phyloP scores from a whole-genome alignment of 2,797 vertebrate species.

The Ctenochaetus hawaiiensis region DNA sequence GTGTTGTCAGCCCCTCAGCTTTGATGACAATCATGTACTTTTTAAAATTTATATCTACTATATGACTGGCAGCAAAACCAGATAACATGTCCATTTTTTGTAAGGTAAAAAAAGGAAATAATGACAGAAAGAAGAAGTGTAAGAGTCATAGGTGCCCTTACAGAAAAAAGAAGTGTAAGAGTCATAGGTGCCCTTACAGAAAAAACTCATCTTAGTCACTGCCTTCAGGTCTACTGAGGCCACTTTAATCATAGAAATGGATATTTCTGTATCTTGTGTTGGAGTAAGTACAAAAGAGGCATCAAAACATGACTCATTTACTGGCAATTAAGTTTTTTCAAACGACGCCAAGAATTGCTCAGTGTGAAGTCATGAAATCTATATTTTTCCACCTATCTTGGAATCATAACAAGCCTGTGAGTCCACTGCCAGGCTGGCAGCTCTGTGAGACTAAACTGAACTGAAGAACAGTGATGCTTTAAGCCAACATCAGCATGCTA shows the following conservation, averaged over 20 bases:
- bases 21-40: no score
- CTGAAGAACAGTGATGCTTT: not conserved
- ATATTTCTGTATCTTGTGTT: slow-evolving; percentile 7
- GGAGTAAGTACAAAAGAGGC: not conserved
- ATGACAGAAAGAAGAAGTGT: no score
- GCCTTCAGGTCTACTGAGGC: not conserved
- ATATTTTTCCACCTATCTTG: no score
- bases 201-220: not conserved
- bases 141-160: not conserved
- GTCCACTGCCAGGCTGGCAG: not conserved
- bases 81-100: no score
- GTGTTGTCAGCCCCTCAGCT: no score
- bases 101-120: no score
- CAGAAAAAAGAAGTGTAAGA: not conserved
- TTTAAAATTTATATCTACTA: no score
- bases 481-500: not conserved
- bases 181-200: not conserved
- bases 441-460: not conserved
- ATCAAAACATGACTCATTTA: not conserved
- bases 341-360: no score
- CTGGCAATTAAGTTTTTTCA: not conserved
- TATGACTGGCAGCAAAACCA: no score
- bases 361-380: no score
- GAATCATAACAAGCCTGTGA: not conserved
- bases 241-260: not conserved